Evolutionary conservation across 2,888 invertebrate species (phyloP).

Genomic region (Salticus scenicus): DNA sequence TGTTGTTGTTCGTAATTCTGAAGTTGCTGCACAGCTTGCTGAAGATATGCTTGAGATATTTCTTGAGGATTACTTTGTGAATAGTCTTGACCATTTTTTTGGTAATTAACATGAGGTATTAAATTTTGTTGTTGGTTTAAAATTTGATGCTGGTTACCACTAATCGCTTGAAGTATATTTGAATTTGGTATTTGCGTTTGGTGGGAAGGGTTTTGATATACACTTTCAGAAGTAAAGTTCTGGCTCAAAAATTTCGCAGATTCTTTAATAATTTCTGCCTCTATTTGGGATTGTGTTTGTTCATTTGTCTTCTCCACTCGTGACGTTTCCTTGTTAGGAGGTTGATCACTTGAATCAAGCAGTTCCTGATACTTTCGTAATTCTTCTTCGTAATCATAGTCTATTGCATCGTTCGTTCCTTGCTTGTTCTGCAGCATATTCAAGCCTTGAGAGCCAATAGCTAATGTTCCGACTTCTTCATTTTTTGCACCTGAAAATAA

Average conservation of each 20-base stretch:
- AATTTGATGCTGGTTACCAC: slow-evolving; percentile 16
- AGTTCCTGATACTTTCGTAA: slow-evolving; percentile 51
- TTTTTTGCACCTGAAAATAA: slow-evolving; percentile 22
- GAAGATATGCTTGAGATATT: background rate
- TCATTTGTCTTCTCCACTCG: slow-evolving; percentile 16
- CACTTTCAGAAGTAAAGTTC: slow-evolving; percentile 30
- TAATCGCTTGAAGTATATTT: background rate
- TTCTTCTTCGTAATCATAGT: slow-evolving; percentile 65
- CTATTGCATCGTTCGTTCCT: slow-evolving; percentile 30
- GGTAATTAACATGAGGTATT: background rate
- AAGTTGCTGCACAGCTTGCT: background rate
- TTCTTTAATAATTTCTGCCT: slow-evolving; percentile 26
- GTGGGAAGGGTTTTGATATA: slow-evolving; percentile 10
- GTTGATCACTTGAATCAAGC: slow-evolving; percentile 28
- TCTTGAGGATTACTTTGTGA: slow-evolving; percentile 4
- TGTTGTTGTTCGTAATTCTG: background rate
- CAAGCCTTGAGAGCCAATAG: slow-evolving; percentile 33
- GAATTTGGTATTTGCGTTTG: slow-evolving; percentile 12
- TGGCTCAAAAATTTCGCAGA: slow-evolving; percentile 13
- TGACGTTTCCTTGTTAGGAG: background rate
- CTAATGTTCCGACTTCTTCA: background rate
- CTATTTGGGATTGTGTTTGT: slow-evolving; percentile 13
- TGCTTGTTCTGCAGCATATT: slow-evolving; percentile 29
- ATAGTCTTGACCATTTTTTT: background rate
- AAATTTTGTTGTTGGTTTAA: background rate